Conservation (phyloP, 92 coral and sea anemone genomes). For the Porites cylindrica region DNA sequence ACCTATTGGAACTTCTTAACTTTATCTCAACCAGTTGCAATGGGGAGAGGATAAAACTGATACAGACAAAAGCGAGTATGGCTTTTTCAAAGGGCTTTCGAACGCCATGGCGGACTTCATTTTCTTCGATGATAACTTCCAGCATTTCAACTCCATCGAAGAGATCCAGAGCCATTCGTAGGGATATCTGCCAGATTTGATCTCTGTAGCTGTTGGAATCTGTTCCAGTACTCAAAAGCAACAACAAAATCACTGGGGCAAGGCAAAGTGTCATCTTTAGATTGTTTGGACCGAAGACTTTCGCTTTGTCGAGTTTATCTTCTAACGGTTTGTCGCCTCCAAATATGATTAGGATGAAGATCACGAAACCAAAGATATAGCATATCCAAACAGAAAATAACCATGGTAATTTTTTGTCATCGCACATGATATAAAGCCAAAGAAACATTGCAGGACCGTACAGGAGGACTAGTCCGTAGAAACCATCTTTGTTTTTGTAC, state of each 20-base stretch:
- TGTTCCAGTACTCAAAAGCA: slow-evolving; percentile 1
- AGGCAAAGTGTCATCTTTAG: slow-evolving; percentile 71
- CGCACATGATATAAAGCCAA: slow-evolving; percentile 25
- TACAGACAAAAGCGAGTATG: slow-evolving; percentile 49
- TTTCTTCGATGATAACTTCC: slow-evolving; percentile 52
- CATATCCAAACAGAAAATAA: too few species aligned
- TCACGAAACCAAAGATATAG: too few species aligned
- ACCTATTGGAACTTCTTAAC: not conserved
- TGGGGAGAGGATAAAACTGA: slow-evolving; percentile 57
- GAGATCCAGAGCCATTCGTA: slow-evolving; percentile 59
- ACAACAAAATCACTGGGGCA: slow-evolving; percentile 61
- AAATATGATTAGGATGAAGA: too few species aligned
- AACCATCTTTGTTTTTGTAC: slow-evolving; percentile 35
- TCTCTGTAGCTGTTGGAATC: slow-evolving; percentile 36
- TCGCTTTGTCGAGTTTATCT: too few species aligned
- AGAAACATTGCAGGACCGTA: slow-evolving; percentile 10
- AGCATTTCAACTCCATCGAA: slow-evolving; percentile 74
- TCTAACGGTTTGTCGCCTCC: too few species aligned
- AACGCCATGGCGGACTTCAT: slow-evolving; percentile 10
- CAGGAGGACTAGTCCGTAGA: slow-evolving; percentile 28
- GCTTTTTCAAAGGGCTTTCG: slow-evolving; percentile 19
- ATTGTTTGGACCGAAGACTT: slow-evolving; percentile 67
- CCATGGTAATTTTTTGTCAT: not conserved
- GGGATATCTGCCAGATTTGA: slow-evolving; percentile 34
- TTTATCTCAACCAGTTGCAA: slow-evolving; percentile 60